Conservation (phyloP, 2,113 vertebrate species). For the Aegotheles bennettii region DNA sequence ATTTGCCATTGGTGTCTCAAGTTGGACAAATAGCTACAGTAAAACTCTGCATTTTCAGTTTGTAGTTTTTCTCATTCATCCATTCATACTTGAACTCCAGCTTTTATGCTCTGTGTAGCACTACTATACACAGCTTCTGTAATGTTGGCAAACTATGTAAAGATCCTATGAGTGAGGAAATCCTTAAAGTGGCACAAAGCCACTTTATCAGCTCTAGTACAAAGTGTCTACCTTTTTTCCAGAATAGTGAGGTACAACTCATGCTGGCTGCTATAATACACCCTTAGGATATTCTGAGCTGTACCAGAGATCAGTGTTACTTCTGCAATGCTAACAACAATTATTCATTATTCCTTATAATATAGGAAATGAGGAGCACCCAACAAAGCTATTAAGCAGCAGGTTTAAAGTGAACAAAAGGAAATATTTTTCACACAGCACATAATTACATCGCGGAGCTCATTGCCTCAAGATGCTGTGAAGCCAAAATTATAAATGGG, state of each 20-base stretch:
- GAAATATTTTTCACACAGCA: conserved; percentile 37
- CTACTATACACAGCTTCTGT: background rate
- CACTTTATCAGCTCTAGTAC: background rate
- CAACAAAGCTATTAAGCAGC: conserved; percentile 28
- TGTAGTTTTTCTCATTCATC: background rate
- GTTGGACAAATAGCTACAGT: background rate
- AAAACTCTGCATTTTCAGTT: background rate
- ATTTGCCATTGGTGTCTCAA: background rate
- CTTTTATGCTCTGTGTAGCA: background rate
- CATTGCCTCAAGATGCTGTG: conserved; percentile 33
- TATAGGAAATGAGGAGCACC: background rate
- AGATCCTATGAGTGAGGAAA: background rate
- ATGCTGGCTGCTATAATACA: background rate
- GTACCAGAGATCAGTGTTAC: background rate
- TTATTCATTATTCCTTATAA: conserved; percentile 10
- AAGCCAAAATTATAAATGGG: conserved; percentile 45
- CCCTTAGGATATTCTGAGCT: background rate
- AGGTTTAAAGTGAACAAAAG: conserved; percentile 39
- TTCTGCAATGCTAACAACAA: background rate
- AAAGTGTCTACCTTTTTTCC: background rate
- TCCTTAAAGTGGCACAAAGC: background rate
- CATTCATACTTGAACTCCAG: background rate
- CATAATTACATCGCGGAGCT: background rate
- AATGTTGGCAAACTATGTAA: background rate
- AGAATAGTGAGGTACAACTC: background rate